These are phyloP conservation scores for Malurus melanocephalus DNA, from an alignment of 2,113 vertebrate species.

Conservation along the genomic window DNA sequence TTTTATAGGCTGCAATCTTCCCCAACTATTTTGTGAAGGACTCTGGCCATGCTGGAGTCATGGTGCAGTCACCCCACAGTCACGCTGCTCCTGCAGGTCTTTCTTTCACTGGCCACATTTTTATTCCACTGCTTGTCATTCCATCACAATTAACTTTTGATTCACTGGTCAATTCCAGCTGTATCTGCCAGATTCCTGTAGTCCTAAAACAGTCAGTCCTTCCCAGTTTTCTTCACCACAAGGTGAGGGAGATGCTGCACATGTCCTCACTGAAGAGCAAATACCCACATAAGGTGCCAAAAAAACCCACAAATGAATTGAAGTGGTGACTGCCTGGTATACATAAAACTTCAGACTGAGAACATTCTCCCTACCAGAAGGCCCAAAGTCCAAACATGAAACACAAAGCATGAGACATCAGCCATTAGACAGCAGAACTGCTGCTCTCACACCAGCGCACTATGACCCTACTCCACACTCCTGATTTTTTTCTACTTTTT, in stretches of 20 bases:
- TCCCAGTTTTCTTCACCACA: neutral
- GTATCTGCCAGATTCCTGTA: neutral
- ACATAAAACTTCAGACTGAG: neutral
- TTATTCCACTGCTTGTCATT: neutral
- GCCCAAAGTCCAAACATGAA: neutral
- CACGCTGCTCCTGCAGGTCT: neutral
- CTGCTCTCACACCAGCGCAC: neutral
- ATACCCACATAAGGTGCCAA: neutral
- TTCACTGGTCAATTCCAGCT: neutral
- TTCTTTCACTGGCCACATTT: neutral
- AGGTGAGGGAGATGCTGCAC: neutral
- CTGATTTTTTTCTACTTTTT: neutral
- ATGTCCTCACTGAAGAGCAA: neutral
- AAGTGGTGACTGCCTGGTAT: neutral
- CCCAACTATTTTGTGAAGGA: neutral
- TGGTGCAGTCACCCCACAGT: neutral
- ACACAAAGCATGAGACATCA: neutral
- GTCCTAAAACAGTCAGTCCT: neutral
- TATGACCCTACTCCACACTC: neutral
- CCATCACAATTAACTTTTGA: neutral
- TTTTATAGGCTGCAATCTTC: neutral
- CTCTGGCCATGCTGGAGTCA: neutral
- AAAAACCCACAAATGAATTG: rapidly evolving
- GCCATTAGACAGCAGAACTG: neutral
- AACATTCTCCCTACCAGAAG: neutral